phyloP scores from a whole-genome alignment of 2,888 invertebrate species.

The Drosophila kambysellisi region DNA sequence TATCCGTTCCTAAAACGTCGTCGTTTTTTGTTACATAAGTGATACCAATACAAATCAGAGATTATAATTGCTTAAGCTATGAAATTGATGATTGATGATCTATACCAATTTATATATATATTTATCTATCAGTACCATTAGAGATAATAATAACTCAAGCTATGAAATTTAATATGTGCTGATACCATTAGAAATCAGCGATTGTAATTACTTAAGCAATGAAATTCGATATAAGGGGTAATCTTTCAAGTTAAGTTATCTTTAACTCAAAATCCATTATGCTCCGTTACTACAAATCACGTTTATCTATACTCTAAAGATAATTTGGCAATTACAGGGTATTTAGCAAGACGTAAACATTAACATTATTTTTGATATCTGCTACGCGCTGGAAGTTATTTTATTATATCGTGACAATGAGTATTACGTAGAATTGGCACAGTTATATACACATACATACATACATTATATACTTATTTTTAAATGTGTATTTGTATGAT shows the following conservation, averaged over 20 bases:
- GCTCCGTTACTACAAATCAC: background rate
- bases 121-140: background rate
- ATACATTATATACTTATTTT: background rate
- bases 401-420: constrained; percentile 4
- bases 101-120: background rate
- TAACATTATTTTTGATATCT: background rate
- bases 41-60: background rate
- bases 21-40: background rate
- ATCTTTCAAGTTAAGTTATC: background rate
- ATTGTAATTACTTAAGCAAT: background rate
- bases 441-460: constrained; percentile 13
- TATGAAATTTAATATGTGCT: background rate
- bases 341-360: background rate
- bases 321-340: constrained; percentile 16
- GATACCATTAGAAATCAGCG: background rate
- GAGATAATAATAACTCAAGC: background rate
- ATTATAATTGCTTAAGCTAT: background rate
- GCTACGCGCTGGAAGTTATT: background rate
- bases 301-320: background rate
- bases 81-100: background rate
- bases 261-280: background rate
- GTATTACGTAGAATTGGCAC: constrained; percentile 35
- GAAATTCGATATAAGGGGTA: background rate
- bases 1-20: background rate
- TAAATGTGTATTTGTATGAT: background rate